Base-by-base conservation (phyloP, 1,140 invertebrate species). In the Bursaphelenchus mucronatus region DNA sequence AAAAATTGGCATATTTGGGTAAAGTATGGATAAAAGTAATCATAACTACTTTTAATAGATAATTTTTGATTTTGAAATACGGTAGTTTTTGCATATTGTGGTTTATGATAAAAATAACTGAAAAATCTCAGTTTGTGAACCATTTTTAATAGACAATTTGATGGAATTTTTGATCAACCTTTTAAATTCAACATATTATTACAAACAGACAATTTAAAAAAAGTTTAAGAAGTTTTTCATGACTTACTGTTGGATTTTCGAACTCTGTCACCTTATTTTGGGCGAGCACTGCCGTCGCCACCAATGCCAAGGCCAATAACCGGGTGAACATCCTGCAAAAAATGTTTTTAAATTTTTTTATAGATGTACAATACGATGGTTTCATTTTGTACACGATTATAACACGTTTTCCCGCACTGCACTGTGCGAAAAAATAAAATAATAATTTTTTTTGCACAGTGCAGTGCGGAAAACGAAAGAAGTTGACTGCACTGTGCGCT, bases 231-330 rank as follows among this genome's bases (percentile, higher is more conserved):
- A 30, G 1, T 17, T 30, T 17, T 17, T 17, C 15, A 44, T n/a
- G 11, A 59, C 15, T 67, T 53, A 69, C 68, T 47, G 45, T 54
- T n/a, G 70, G 70, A 11, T 73, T 68, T 49, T 73, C 70, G 53
- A 73, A 73, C 47, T 73, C 70, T 43, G 57, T 73, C 10, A 73
- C 43, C 41, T 66, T 62, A 47, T 73, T 73, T 44, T 66, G 65
- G 8, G 7, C 54, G 8, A n/a, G 0, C 44, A 19, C 19, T 1
- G 8, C 15, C 10, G n/a, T n/a, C 15, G 40, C 30, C 8, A 56
- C 8, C 8, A 30, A 19, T 56, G 30, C 11, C 21, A 55, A 56
- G 7, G n/a, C 54, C 15, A 56, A 40, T 9, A 56, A 10, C 15
- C 15, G 8, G 30, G 30, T 30, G 21, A 51, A 49, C 30, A 30